phyloP scores from a whole-genome alignment of 2,888 invertebrate genomes.

The Spisula subtruncata region DNA sequence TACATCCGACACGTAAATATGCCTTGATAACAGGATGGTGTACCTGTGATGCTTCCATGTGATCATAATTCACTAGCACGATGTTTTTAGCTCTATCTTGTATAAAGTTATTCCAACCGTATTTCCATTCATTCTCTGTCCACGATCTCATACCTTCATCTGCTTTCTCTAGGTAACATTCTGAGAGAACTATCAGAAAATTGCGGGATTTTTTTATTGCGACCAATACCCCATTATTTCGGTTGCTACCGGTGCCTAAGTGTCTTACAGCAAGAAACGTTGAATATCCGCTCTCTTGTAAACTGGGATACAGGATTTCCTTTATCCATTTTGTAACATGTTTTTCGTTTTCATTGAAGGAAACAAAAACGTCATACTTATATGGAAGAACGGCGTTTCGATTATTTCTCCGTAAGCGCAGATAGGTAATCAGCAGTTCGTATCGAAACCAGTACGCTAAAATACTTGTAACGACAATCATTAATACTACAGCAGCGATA shows the following conservation, averaged over 20 bases:
- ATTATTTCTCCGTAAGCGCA: slow-evolving; percentile 24
- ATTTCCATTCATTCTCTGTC: slow-evolving; percentile 59
- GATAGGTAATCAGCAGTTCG: slow-evolving; percentile 43
- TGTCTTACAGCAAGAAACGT: slow-evolving; percentile 49
- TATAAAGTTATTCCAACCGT: slow-evolving; percentile 52
- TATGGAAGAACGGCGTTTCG: slow-evolving; percentile 21
- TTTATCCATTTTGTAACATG: slow-evolving; percentile 50
- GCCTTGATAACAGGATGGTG: slow-evolving; percentile 50
- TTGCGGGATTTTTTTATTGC: slow-evolving; percentile 36
- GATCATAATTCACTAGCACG: slow-evolving; percentile 55
- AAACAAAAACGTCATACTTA: slow-evolving; percentile 44
- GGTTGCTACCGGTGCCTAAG: slow-evolving; percentile 38
- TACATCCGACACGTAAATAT: slow-evolving; percentile 51
- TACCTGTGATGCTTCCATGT: slow-evolving; percentile 45
- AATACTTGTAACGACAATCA: slow-evolving; percentile 22
- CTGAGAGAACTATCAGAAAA: slow-evolving; percentile 52
- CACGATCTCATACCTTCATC: slow-evolving; percentile 28
- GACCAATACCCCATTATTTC: slow-evolving; percentile 39
- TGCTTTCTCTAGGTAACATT: slow-evolving; percentile 41
- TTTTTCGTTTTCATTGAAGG: slow-evolving; percentile 58
- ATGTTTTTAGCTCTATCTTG: slow-evolving; percentile 47
- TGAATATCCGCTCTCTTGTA: slow-evolving; percentile 39
- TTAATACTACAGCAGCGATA: not conserved
- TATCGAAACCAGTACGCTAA: slow-evolving; percentile 35
- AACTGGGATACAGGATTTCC: slow-evolving; percentile 24